Percentiles rank a stretch among this genome's conserved stretches.
These are phyloP conservation scores for Bellardia bayeri DNA, from an alignment of 2,888 invertebrate species.

Conservation along the genomic window DNA sequence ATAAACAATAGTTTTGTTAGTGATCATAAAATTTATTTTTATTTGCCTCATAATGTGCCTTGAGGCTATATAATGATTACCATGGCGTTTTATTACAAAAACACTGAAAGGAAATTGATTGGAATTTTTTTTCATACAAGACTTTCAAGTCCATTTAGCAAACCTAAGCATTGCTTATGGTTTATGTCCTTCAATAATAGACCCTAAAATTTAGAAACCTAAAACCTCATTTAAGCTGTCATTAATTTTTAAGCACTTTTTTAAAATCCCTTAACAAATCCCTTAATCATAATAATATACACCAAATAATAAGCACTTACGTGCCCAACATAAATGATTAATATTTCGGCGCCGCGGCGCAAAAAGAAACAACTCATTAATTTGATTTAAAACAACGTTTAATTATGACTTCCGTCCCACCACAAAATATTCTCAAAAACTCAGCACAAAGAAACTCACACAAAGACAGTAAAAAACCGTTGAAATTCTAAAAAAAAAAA, in stretches of 20 bases:
- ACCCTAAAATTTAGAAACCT: not conserved
- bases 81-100: not conserved
- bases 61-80: not conserved
- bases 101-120: not conserved
- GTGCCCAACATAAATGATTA: conserved; percentile 77
- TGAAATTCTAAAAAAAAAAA: conserved; percentile 44
- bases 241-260: conserved; percentile 25
- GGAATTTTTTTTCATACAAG: no score
- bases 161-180: no score
- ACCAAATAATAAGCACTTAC: conserved; percentile 51
- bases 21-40: conserved; percentile 67
- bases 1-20: conserved; percentile 63
- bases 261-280: conserved; percentile 13
- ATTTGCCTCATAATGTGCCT: conserved; percentile 54
- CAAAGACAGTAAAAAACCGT: not conserved
- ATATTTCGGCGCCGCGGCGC: conserved; percentile 77
- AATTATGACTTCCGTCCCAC: conserved; percentile 69
- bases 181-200: no score
- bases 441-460: conserved; percentile 16
- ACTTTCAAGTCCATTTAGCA: no score
- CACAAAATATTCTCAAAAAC: conserved; percentile 10
- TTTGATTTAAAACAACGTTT: conserved; percentile 62
- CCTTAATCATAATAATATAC: conserved; percentile 43
- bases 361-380: conserved; percentile 75
- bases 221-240: not conserved